Percentiles rank a stretch among this genome's conserved stretches.
These are phyloP conservation scores for Vanessa atalanta DNA, from an alignment of 1,140 invertebrate genomes.

Conservation along the genomic window DNA sequence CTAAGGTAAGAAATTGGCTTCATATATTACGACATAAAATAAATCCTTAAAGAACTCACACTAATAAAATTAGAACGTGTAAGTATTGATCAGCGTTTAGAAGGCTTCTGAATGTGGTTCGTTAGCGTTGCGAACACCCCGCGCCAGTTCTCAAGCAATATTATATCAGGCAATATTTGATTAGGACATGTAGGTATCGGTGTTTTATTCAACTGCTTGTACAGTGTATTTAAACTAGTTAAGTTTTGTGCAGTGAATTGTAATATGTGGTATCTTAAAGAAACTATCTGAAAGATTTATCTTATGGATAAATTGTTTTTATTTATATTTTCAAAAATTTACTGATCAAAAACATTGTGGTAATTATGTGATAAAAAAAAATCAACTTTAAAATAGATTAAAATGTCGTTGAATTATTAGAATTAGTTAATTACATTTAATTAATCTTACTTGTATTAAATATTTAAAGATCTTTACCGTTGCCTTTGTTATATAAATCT, in stretches of 20 bases:
- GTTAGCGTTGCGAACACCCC: constrained; percentile 56
- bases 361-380: no score
- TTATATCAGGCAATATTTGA: constrained; percentile 68
- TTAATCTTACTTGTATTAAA: no score
- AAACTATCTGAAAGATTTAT: no score
- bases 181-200: constrained; percentile 48
- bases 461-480: no score
- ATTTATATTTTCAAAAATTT: no score
- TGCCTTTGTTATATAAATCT: no score
- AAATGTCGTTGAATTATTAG: no score
- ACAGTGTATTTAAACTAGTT: constrained; percentile 5
- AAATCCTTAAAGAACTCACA: background rate
- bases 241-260: background rate
- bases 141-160: constrained; percentile 52
- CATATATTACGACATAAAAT: constrained; percentile 7
- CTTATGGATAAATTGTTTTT: no score
- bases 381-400: no score
- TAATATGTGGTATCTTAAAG: no score
- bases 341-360: no score
- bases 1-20: background rate
- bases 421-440: no score
- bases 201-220: constrained; percentile 22
- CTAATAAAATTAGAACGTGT: constrained; percentile 27
- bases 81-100: constrained; percentile 66
- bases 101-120: constrained; percentile 73